Evolutionary conservation across 2,888 invertebrate species (phyloP).

Genomic region (Osedax frankpressi): DNA sequence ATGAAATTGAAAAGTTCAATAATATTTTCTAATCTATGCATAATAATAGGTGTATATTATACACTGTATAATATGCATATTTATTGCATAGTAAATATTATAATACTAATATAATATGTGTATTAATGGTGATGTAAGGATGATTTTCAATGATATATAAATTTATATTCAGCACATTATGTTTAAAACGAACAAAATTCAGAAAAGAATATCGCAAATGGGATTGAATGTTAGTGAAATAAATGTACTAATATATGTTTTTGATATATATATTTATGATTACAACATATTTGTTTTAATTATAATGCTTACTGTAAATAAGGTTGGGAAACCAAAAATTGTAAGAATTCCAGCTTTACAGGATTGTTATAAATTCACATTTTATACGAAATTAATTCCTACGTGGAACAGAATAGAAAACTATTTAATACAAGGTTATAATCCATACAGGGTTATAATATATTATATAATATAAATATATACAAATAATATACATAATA

Average conservation of each 20-base stretch:
- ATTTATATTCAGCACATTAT: neutral
- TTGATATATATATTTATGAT: neutral
- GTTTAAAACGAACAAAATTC: neutral
- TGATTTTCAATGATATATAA: too few species aligned
- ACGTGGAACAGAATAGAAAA: neutral
- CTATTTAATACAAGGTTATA: neutral
- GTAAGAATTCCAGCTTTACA: neutral
- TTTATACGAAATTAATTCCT: neutral
- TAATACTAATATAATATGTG: neutral
- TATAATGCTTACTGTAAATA: too few species aligned
- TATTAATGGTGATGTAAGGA: too few species aligned
- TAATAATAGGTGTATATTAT: neutral
- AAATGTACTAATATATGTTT: neutral
- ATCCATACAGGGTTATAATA: neutral
- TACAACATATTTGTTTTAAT: too few species aligned
- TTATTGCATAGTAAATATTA: neutral
- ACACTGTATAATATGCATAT: neutral
- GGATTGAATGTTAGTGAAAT: neutral
- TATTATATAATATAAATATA: neutral
- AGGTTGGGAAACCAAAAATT: neutral
- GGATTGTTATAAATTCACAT: neutral
- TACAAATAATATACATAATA: too few species aligned
- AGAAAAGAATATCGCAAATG: neutral
- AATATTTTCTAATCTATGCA: neutral
- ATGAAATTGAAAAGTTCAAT: neutral